Evolutionary conservation across 2,797 vertebrate species (phyloP), one percentile per base, ranked within the genome.

Genomic region (Poeciliopsis gracilis): DNA sequence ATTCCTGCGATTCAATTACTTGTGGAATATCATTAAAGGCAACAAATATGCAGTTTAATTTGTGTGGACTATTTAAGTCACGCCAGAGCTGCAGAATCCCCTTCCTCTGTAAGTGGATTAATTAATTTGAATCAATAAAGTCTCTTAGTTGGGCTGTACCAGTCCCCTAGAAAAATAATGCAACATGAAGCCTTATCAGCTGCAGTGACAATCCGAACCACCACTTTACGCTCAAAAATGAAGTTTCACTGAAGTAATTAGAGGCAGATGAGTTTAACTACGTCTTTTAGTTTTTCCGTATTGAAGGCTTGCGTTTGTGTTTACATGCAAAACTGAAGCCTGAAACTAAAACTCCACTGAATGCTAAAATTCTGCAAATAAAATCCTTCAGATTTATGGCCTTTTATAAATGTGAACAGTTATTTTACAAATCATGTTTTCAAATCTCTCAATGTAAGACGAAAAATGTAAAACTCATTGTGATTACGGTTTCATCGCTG

Each of bases 41-140:
- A 95, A 90, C 90, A 94, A 90, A 95, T 95, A 92, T 94, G 91
- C 93, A 91, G 93, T 94, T 95, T 95, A 94, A 95, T 96, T 95
- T 94, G 91, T 93, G 90, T 84, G 89, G 92, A 93, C 90, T 92
- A 93, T 94, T 95, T 95, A 95, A 96, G 90, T 94, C 88, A 89
- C 89, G 90, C 83, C 90, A 84, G 88, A 94, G 93, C 93, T 84
- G 84, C 82, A 89, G 87, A 95, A 95, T 95, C 94, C 94, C 80
- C 87, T 88, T 89, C 91, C 90, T 92, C 92, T 85, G 82, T 95
- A 95, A 95, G 91, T 94, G 93, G 94, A 96, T 96, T 95, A 95
- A 96, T 96, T 96, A 94, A 96, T 95, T 95, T 95, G 88, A 95
- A 96, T 96, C 95, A 96, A 95, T 95, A 95, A 95, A 93, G 88